These are phyloP conservation scores for Drosophila tanythrix DNA, from an alignment of 2,888 invertebrate species.

Conservation along the genomic window DNA sequence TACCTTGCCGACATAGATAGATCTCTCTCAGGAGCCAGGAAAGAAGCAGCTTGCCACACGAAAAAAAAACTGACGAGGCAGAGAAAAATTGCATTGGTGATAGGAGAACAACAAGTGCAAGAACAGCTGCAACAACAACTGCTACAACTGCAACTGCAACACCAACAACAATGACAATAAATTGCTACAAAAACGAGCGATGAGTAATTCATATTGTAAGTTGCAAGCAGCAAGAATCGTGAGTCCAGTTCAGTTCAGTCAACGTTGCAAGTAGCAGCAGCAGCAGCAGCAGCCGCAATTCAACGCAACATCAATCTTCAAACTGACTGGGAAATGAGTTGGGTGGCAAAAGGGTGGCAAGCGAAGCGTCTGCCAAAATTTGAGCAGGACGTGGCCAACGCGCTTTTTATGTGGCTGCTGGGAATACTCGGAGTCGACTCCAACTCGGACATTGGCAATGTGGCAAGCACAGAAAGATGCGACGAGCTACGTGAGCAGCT, in stretches of 20 bases:
- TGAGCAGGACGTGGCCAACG: slow-evolving; percentile 73
- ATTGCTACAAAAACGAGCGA: slow-evolving; percentile 79
- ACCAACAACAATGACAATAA: slow-evolving; percentile 67
- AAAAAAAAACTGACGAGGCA: slow-evolving; percentile 38
- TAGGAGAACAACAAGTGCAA: slow-evolving; percentile 15
- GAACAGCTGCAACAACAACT: slow-evolving; percentile 35
- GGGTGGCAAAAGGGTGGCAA: not conserved
- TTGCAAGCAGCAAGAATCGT: slow-evolving; percentile 49
- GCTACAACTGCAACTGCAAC: slow-evolving; percentile 7
- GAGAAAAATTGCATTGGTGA: slow-evolving; percentile 10
- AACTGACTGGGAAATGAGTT: slow-evolving; percentile 31
- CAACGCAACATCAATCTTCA: slow-evolving; percentile 78
- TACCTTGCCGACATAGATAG: slow-evolving; percentile 34
- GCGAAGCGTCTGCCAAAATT: slow-evolving; percentile 73
- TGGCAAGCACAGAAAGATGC: slow-evolving; percentile 11
- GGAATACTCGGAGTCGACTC: slow-evolving; percentile 56
- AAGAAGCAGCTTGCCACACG: slow-evolving; percentile 47
- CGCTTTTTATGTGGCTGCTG: slow-evolving; percentile 74
- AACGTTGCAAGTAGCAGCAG: slow-evolving; percentile 15
- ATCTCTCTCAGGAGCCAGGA: slow-evolving; percentile 21
- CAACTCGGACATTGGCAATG: slow-evolving; percentile 13
- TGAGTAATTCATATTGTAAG: slow-evolving; percentile 78
- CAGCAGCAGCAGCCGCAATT: slow-evolving; percentile 59
- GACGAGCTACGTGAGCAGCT: slow-evolving; percentile 43
- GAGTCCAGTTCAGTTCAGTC: slow-evolving; percentile 1